phyloP scores from a whole-genome alignment of 2,797 vertebrate genomes.

The Artibeus lituratus region DNA sequence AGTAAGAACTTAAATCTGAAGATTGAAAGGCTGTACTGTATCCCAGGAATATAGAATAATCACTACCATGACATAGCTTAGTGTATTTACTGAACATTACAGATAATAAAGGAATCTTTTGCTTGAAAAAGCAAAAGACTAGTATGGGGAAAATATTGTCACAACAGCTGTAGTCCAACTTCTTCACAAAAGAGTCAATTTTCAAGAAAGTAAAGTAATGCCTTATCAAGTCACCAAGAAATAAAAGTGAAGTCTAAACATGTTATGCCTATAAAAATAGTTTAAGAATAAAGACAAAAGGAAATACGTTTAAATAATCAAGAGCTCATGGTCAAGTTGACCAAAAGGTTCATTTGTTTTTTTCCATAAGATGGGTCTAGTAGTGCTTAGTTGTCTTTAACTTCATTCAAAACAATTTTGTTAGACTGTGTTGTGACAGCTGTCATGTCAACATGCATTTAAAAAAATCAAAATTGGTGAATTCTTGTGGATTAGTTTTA shows the following conservation, averaged over 20 bases:
- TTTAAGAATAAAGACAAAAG: neutral
- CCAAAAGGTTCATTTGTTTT: too few species aligned
- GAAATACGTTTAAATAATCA: neutral
- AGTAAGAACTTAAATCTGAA: neutral
- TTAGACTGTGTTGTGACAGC: too few species aligned
- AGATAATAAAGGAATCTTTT: neutral
- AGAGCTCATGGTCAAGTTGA: neutral
- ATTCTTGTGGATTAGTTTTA: too few species aligned
- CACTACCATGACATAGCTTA: neutral
- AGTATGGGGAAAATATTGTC: neutral
- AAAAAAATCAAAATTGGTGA: too few species aligned
- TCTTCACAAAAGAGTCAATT: neutral
- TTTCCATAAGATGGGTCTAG: too few species aligned
- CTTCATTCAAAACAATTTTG: too few species aligned
- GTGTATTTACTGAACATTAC: neutral
- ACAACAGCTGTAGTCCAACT: neutral
- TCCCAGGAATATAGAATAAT: neutral
- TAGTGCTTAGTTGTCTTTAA: too few species aligned
- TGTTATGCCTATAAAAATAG: neutral
- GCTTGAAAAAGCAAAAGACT: neutral
- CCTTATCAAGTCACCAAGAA: neutral
- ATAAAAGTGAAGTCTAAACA: slow-evolving; percentile 25
- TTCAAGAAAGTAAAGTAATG: neutral
- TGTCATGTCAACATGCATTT: too few species aligned
- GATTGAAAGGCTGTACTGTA: neutral